Conservation (phyloP, 2,888 invertebrate genomes). For the Galeopsomyia nigrocyanea region DNA sequence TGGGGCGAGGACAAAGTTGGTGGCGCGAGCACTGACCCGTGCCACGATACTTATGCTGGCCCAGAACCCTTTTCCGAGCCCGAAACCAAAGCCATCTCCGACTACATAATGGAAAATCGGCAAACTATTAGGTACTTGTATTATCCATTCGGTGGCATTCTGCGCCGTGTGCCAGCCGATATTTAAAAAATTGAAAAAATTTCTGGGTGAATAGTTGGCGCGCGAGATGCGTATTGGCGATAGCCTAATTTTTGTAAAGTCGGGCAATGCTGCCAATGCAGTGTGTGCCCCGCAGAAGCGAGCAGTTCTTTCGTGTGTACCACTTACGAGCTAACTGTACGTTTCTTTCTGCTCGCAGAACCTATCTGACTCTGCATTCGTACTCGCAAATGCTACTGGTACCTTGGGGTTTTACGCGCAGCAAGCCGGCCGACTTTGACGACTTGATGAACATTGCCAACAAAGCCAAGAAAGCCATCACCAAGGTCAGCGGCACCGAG, state of each 20-base stretch:
- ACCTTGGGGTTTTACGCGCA: slow-evolving; percentile 73
- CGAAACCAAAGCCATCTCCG: slow-evolving; percentile 79
- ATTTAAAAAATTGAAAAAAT: background rate
- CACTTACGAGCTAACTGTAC: slow-evolving; percentile 19
- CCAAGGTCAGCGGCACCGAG: slow-evolving; percentile 75
- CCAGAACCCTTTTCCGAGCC: slow-evolving; percentile 82
- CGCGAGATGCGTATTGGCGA: no score
- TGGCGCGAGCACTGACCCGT: slow-evolving; percentile 79
- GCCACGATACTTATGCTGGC: slow-evolving; percentile 83
- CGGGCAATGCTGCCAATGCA: no score
- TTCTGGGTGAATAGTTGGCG: background rate
- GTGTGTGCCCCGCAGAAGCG: no score
- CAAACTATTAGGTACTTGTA: slow-evolving; percentile 58
- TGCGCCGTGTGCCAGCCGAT: no score
- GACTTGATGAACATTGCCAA: slow-evolving; percentile 74
- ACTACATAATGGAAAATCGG: slow-evolving; percentile 73
- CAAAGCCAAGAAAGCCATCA: slow-evolving; percentile 74
- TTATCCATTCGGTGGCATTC: background rate
- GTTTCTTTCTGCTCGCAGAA: slow-evolving; percentile 56
- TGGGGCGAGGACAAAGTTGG: slow-evolving; percentile 74
- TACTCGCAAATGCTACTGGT: slow-evolving; percentile 77
- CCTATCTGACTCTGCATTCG: slow-evolving; percentile 76
- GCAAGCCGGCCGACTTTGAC: slow-evolving; percentile 72
- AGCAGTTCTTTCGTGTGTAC: background rate
- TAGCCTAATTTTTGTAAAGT: no score